Conservation (phyloP, 2,113 vertebrate genomes). For the Ceyx cyanopectus region DNA sequence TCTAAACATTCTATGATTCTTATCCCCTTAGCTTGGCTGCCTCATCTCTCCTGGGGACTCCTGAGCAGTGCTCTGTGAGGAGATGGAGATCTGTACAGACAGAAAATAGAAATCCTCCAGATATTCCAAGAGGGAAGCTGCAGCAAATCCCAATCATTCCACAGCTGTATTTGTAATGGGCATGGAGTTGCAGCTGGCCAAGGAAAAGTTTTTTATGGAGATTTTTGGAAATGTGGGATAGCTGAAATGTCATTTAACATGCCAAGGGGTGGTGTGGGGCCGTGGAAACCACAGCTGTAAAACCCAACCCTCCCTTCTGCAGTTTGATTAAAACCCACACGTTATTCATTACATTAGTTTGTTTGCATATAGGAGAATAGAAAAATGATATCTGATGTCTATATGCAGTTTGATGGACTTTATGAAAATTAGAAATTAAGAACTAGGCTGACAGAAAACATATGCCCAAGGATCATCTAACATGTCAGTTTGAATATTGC, state of each 20-base stretch:
- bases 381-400: not conserved
- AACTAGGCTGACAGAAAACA: not conserved
- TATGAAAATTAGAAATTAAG: conserved; percentile 18
- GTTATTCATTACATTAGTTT: not conserved
- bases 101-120: not conserved
- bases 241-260: not conserved
- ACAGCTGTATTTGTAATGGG: not conserved
- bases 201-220: not conserved
- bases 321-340: fast-evolving
- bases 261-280: not conserved
- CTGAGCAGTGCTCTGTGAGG: not conserved
- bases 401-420: not conserved
- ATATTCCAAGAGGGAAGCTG: not conserved
- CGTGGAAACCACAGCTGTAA: not conserved
- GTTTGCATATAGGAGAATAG: not conserved
- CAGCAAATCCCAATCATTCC: not conserved
- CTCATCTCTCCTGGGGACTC: not conserved
- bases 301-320: not conserved
- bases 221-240: not conserved
- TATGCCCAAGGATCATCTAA: not conserved
- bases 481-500: not conserved
- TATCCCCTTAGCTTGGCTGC: not conserved
- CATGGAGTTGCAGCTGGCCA: not conserved
- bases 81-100: not conserved
- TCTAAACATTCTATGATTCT: not conserved